Conservation (phyloP, 2,113 vertebrate species). For the Leuciscus idus region DNA sequence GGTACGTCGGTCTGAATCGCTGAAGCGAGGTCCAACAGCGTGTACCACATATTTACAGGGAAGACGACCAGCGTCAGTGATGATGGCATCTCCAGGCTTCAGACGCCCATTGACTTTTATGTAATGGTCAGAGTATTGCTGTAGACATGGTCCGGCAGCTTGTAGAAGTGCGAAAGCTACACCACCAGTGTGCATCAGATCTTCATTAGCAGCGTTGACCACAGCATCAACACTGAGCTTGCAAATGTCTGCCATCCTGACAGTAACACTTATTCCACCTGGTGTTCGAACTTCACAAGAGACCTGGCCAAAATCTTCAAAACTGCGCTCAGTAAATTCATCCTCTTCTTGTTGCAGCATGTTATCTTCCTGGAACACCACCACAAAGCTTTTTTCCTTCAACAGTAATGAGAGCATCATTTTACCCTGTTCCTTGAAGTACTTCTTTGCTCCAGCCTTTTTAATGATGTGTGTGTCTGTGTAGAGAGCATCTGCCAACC, state of each 20-base stretch:
- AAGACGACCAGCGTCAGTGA: constrained; percentile 72
- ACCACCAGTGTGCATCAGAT: constrained; percentile 75
- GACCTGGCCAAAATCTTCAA: not conserved
- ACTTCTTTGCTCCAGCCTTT: constrained; percentile 81
- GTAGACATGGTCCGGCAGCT: constrained; percentile 81
- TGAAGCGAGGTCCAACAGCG: constrained; percentile 82
- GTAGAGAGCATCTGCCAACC: constrained; percentile 61
- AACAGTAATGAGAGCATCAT: constrained; percentile 60
- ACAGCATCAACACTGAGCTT: constrained; percentile 75
- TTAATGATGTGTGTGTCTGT: constrained; percentile 67
- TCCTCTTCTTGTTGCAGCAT: constrained; percentile 49
- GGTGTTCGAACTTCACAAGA: constrained; percentile 61
- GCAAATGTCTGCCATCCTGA: constrained; percentile 76
- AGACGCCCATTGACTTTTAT: constrained; percentile 57
- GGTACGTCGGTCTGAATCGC: fast-evolving
- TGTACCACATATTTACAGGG: constrained; percentile 83
- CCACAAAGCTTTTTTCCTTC: constrained; percentile 68
- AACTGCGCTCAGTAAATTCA: constrained; percentile 37
- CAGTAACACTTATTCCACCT: constrained; percentile 72
- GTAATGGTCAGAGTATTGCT: constrained; percentile 71
- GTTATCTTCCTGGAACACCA: constrained; percentile 71
- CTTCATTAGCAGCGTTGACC: constrained; percentile 86
- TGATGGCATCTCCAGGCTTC: constrained; percentile 56
- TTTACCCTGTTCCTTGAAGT: constrained; percentile 72
- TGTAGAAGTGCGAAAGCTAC: constrained; percentile 72